phyloP scores from a whole-genome alignment of 1,140 invertebrate species.

The Meloidogyne chitwoodi region DNA sequence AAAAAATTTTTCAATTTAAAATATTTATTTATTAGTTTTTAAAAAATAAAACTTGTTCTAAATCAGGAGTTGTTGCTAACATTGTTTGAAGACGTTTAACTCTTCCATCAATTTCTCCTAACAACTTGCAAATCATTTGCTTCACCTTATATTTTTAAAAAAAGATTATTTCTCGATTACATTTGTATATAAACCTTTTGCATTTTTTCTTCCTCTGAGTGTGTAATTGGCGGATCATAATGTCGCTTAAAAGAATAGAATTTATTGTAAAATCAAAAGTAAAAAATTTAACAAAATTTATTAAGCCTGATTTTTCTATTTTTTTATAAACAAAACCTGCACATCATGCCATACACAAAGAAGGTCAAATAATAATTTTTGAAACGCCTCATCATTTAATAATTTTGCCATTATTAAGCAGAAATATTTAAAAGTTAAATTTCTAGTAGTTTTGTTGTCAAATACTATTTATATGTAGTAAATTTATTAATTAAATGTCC shows the following conservation, averaged over 20 bases:
- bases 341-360: constrained; percentile 60
- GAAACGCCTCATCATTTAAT: constrained; percentile 55
- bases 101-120: constrained; percentile 52
- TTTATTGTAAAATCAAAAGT: too few species aligned
- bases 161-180: not conserved
- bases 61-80: not conserved
- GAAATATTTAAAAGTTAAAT: not conserved
- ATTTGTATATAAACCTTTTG: constrained; percentile 43
- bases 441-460: not conserved
- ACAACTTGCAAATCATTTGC: constrained; percentile 53
- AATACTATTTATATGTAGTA: not conserved
- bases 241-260: constrained; percentile 38
- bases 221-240: constrained; percentile 57
- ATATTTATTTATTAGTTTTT: not conserved
- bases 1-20: not conserved
- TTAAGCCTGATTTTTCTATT: too few species aligned
- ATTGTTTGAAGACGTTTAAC: constrained; percentile 45
- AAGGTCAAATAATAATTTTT: constrained; percentile 56
- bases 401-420: constrained; percentile 25
- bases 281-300: too few species aligned
- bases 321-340: not conserved
- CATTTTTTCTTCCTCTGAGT: constrained; percentile 56
- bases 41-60: constrained; percentile 24
- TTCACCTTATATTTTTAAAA: constrained; percentile 41
- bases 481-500: too few species aligned